Percentiles rank a stretch among this genome's conserved stretches.
phyloP scores from a whole-genome alignment of 2,888 invertebrate genomes.

The Ischnus inquisitorius region DNA sequence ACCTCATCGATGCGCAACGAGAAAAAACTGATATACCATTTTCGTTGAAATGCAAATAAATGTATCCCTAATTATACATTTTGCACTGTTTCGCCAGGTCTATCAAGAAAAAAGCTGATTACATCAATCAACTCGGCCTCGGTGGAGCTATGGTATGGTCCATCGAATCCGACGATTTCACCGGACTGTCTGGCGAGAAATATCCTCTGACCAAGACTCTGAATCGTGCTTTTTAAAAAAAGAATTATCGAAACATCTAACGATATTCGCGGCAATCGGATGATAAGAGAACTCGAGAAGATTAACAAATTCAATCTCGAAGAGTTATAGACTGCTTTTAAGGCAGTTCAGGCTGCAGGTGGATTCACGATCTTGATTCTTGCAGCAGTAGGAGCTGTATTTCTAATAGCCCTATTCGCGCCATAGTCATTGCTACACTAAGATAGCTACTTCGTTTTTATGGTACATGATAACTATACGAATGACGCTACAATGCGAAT shows the following conservation, averaged over 20 bases:
- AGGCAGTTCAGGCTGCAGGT: no score
- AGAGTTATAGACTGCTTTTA: no score
- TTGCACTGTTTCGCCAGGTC: conserved; percentile 80
- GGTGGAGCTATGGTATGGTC: conserved; percentile 93
- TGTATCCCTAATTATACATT: background rate
- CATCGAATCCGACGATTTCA: conserved; percentile 92
- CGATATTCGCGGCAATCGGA: background rate
- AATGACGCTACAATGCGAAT: background rate
- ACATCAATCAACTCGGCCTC: conserved; percentile 80
- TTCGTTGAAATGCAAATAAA: background rate
- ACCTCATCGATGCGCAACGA: background rate
- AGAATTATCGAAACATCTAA: background rate
- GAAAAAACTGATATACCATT: background rate
- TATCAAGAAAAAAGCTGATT: conserved; percentile 84
- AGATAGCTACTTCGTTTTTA: no score
- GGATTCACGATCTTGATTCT: no score
- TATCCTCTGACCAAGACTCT: conserved; percentile 89
- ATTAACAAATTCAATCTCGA: no score
- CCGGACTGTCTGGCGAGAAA: conserved; percentile 87
- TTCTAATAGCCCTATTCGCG: no score
- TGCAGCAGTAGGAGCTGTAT: no score
- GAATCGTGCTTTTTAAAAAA: conserved; percentile 81
- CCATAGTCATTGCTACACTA: no score
- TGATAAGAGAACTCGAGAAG: no score
- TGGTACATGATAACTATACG: no score